Conservation (phyloP, 2,888 invertebrate genomes). For the Drosophila rellima region DNA sequence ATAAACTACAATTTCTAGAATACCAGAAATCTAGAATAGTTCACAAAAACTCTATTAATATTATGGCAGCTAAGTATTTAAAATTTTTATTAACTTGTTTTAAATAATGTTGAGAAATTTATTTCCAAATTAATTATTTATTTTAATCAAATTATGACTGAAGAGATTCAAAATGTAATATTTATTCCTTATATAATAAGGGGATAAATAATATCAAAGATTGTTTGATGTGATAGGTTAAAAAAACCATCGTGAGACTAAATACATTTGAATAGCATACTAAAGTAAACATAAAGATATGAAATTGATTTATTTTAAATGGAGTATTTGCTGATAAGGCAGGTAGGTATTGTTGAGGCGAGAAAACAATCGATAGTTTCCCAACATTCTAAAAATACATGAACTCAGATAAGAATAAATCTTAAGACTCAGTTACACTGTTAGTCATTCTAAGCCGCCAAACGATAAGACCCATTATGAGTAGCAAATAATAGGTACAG, state of each 20-base stretch:
- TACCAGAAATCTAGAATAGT: neutral
- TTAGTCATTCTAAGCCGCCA: neutral
- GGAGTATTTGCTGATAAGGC: slow-evolving; percentile 2
- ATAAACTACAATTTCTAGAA: neutral
- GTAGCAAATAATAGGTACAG: slow-evolving; percentile 7
- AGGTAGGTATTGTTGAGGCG: slow-evolving; percentile 1
- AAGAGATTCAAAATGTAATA: too few species aligned
- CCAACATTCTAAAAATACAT: slow-evolving; percentile 11
- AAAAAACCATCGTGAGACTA: neutral
- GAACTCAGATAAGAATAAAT: slow-evolving; percentile 4
- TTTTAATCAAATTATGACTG: too few species aligned
- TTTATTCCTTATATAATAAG: too few species aligned
- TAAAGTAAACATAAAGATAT: neutral
- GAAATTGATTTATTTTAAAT: neutral
- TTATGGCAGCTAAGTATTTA: too few species aligned
- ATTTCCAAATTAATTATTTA: too few species aligned
- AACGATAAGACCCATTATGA: slow-evolving; percentile 7
- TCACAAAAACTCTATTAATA: neutral
- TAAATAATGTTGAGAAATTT: neutral
- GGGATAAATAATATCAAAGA: neutral
- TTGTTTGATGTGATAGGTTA: neutral
- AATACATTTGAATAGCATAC: neutral
- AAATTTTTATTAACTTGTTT: too few species aligned
- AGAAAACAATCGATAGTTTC: neutral
- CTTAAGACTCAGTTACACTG: neutral